Conservation (phyloP, 2,888 invertebrate genomes). For the Scrobipalpa atriplicella region DNA sequence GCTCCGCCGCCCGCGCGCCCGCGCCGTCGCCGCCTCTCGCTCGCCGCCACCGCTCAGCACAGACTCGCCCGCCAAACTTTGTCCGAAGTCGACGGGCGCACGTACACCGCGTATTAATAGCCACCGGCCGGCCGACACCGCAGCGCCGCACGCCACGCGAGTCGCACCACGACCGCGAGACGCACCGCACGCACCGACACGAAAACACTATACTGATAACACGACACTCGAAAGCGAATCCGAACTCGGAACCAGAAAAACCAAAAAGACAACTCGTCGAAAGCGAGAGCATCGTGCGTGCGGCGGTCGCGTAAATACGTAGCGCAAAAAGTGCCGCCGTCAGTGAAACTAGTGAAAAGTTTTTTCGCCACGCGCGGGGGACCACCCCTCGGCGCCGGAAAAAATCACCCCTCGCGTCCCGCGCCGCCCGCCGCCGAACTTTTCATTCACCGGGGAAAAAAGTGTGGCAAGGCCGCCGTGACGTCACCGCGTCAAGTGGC, state of each 20-base stretch:
- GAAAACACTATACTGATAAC: conserved; percentile 41
- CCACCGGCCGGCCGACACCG: conserved; percentile 74
- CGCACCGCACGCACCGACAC: conserved; percentile 65
- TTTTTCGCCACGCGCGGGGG: conserved; percentile 76
- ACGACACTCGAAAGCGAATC: conserved; percentile 44
- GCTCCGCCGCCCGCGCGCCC: conserved; percentile 83
- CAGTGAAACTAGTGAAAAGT: conserved; percentile 82
- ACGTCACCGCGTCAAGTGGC: conserved; percentile 80
- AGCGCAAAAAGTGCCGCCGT: conserved; percentile 79
- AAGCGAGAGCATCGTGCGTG: conserved; percentile 72
- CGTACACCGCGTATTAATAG: conserved; percentile 80
- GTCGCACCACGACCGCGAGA: conserved; percentile 53
- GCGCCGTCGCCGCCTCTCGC: conserved; percentile 76
- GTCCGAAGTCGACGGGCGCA: conserved; percentile 81
- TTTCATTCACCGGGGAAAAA: conserved; percentile 85
- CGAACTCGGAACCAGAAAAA: conserved; percentile 44
- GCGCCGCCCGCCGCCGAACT: conserved; percentile 80
- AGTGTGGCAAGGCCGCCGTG: conserved; percentile 83
- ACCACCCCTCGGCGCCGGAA: conserved; percentile 75
- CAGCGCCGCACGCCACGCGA: conserved; percentile 57
- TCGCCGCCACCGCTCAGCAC: conserved; percentile 74
- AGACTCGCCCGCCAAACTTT: conserved; percentile 80
- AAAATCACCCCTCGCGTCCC: conserved; percentile 76
- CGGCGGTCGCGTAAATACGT: conserved; percentile 73
- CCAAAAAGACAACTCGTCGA: conserved; percentile 54